Percentiles rank a stretch among this genome's conserved stretches.
Conservation (phyloP, 2,113 vertebrate genomes). For the Pandion haliaetus region DNA sequence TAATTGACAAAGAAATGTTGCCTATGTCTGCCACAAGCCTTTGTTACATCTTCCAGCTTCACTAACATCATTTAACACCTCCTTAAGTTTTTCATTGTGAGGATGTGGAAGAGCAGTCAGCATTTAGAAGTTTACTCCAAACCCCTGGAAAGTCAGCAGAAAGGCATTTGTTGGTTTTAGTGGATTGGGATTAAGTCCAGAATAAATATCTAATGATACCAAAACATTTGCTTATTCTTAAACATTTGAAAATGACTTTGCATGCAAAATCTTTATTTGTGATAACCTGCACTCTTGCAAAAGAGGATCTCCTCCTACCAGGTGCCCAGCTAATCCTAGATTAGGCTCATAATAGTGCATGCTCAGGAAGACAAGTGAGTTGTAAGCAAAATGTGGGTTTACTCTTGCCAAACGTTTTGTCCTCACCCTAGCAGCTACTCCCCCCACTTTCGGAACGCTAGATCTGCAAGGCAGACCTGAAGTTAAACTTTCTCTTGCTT, state of each 20-base stretch:
- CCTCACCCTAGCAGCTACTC: not conserved
- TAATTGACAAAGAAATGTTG: not conserved
- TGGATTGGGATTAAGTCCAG: not conserved
- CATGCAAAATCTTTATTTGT: not conserved
- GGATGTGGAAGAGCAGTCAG: not conserved
- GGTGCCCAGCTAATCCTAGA: not conserved
- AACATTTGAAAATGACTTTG: not conserved
- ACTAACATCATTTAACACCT: not conserved
- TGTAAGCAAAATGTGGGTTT: not conserved
- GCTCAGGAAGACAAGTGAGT: not conserved
- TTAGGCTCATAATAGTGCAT: not conserved
- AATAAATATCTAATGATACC: not conserved
- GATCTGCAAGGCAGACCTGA: not conserved
- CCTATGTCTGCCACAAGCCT: not conserved
- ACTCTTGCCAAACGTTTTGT: not conserved
- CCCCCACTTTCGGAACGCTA: not conserved
- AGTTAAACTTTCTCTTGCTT: not conserved
- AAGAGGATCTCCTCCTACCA: not conserved
- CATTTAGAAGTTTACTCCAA: not conserved
- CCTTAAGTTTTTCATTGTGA: not conserved
- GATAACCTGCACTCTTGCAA: not conserved
- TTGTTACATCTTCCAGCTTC: not conserved
- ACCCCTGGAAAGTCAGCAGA: conserved; percentile 27
- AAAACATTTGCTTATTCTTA: not conserved
- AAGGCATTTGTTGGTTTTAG: conserved; percentile 34